phyloP scores from a whole-genome alignment of 2,888 invertebrate genomes.

The Malachius bipustulatus region DNA sequence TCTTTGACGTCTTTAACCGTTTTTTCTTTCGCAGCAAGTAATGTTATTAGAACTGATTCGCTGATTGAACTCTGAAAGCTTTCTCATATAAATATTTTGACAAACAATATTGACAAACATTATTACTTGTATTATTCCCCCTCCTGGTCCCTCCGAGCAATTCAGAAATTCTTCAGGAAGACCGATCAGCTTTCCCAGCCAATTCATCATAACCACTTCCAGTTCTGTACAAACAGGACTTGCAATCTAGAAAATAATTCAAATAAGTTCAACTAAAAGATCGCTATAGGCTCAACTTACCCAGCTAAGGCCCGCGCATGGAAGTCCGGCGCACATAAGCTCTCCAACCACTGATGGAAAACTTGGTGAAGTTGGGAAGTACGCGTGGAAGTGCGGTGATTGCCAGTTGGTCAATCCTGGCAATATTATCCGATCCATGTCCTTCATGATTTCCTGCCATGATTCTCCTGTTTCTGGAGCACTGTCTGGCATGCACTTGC shows the following conservation, averaged over 20 bases:
- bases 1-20: conserved; percentile 46
- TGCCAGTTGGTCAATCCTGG: conserved; percentile 94
- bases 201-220: conserved; percentile 85
- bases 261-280: too few species aligned
- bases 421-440: conserved; percentile 76
- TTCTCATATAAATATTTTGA: not conserved
- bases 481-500: conserved; percentile 61
- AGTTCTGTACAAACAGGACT: conserved; percentile 73
- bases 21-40: conserved; percentile 69
- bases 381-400: conserved; percentile 87
- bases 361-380: conserved; percentile 76
- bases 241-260: conserved; percentile 25
- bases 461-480: conserved; percentile 71
- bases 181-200: conserved; percentile 76
- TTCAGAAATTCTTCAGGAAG: conserved; percentile 74
- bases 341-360: conserved; percentile 78
- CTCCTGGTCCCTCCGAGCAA: conserved; percentile 63
- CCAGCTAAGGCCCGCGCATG: conserved; percentile 83
- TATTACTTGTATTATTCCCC: conserved; percentile 69
- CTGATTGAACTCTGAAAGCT: conserved; percentile 76
- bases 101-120: not conserved
- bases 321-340: conserved; percentile 68
- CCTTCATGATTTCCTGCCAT: conserved; percentile 75
- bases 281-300: too few species aligned
- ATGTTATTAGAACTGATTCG: conserved; percentile 73